Evolutionary conservation across 2,797 vertebrate species (phyloP), one percentile per base, ranked within the genome.

Genomic region (Leptoclinus maculatus): DNA sequence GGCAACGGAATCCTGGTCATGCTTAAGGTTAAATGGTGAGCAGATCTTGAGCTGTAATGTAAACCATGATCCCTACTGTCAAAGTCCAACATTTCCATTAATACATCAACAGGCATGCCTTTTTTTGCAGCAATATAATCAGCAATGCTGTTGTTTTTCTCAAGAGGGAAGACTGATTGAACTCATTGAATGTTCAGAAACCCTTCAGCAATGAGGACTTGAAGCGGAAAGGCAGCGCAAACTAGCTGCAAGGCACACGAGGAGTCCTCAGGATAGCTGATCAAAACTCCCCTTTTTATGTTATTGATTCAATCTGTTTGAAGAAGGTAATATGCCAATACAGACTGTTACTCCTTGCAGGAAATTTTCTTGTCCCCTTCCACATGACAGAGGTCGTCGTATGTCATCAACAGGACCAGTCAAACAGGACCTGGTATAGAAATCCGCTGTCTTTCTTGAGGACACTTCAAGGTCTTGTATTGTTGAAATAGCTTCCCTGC

Each of bases 381-480:
- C 21, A 59, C 43, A 34, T 47, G 58, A 25, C 39, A 54, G 71
- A 73, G 65, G 71, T 84, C 21, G 5, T 38, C 62, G 76, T 68
- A 67, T 76, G 75, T 82, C 78, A 59, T 73, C 8, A 4, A 23
- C 39, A 72, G 66, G 59, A 56, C 27, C 3, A 59, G 17, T 19
- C 34, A 14, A 45, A 0, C 36, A 53, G 63, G 63, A 79, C 56
- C 71, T 17, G 58, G 13, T 7, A 10, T 2, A 14, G 32, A 53
- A 57, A 45, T 5, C 57, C 38, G 7, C 39, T 66, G 66, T 67
- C 66, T 62, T 16, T 60, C 16, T 66, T 10, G 34, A 74, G 78
- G 83, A 84, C 60, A 79, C 71, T 71, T 67, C 25, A 59, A 60
- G 59, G 74, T 78, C 56, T 38, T 41, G 3, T 47, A 4, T 32